Base-by-base conservation (phyloP, 2,888 invertebrate genomes). In the Dryadula phaetusa region DNA sequence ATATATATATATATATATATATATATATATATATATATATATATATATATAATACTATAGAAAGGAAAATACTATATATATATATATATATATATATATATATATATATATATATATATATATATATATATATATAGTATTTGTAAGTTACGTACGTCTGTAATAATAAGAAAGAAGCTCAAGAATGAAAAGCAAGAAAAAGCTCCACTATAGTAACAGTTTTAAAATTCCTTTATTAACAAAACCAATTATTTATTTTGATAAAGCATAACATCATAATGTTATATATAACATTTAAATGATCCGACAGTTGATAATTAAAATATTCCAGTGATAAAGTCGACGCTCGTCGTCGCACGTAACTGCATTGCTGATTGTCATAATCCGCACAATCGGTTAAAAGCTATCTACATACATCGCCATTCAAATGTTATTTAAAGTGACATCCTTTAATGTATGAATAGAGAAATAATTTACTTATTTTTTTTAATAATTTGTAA, bases 361-460 rank as follows among this genome's bases (percentile, higher is more conserved):
- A 64, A 37, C 14, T 18, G 34, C 25, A 12, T 2, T 10, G 12
- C 18, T 20, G 53, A 64, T 47, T 28, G 37, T 22, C 56, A 28
- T 58, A n/a, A 64, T 64, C 64, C 47, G 16, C 18, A 28, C 56
- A 56, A 64, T 64, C 64, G 64, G 64, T 40, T 56, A 64, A 56
- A 34, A 22, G 22, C 22, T 22, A 16, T 42, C 58, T 58, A 12
- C 28, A 44, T 58, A 12, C 28, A 44, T 22, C 34, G 46, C 16
- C 46, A 37, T 22, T 54, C 34, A 34, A 16, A 52, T 32, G 25
- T 16, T 52, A 28, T 28, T 16, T 18, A 32, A 25, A 25, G 8
- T 25, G 16, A 56, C 54, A 40, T 54, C 54, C 54, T 32, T 32
- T 54, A 20, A 14, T 37, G 34, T 37, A 6, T 6, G 37, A 37